Evolutionary conservation across 2,888 invertebrate genomes (phyloP).

Genomic region (Metellina segmentata): DNA sequence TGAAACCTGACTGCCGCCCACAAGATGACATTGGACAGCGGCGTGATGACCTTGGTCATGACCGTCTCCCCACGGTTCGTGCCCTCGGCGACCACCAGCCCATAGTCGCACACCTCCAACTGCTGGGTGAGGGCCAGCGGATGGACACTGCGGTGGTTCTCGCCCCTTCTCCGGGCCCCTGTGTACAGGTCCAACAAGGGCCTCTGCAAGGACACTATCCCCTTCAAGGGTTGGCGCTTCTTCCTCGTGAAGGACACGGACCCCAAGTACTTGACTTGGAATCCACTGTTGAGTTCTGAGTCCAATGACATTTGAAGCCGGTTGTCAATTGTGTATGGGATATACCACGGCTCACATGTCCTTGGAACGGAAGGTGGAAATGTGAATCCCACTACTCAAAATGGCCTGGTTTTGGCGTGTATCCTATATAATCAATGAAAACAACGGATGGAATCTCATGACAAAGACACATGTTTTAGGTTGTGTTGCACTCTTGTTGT

Average conservation of each 20-base stretch:
- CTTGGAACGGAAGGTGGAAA: not conserved
- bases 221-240: constrained; percentile 69
- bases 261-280: constrained; percentile 77
- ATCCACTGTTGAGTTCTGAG: constrained; percentile 60
- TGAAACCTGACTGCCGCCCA: constrained; percentile 78
- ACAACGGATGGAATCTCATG: no score
- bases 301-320: constrained; percentile 63
- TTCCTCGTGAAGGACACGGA: constrained; percentile 70
- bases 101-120: constrained; percentile 77
- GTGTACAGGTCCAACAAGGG: constrained; percentile 77
- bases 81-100: constrained; percentile 77
- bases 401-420: not conserved
- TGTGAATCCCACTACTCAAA: not conserved
- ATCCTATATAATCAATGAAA: no score
- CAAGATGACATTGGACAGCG: constrained; percentile 76
- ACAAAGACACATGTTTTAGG: no score
- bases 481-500: no score
- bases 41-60: constrained; percentile 78
- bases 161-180: constrained; percentile 75
- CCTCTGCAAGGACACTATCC: constrained; percentile 76
- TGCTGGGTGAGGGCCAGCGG: constrained; percentile 76
- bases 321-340: not conserved
- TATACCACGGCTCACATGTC: not conserved
- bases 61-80: constrained; percentile 62
- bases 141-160: constrained; percentile 79